Evolutionary conservation across 2,797 vertebrate species (phyloP).

Genomic region (Danionella dracula): DNA sequence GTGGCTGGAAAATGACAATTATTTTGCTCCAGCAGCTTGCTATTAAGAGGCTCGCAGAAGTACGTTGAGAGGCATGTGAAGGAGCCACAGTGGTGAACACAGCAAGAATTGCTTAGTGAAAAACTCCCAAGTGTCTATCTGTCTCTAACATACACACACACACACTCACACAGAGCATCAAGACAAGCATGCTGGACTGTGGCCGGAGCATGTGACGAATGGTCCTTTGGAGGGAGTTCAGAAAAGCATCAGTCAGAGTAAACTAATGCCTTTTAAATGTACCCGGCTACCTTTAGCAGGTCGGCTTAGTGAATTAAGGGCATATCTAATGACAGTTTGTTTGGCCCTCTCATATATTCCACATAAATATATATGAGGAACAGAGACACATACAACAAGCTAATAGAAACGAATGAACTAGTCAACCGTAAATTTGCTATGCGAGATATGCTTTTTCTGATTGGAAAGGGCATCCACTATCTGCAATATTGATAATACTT

Average conservation of each 20-base stretch:
- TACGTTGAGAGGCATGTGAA: slow-evolving; percentile 61
- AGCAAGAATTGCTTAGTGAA: slow-evolving; percentile 36
- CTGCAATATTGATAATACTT: slow-evolving; percentile 99
- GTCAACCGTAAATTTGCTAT: slow-evolving; percentile 98
- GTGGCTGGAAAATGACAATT: slow-evolving; percentile 83
- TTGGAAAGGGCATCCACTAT: slow-evolving; percentile 99
- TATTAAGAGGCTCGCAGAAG: slow-evolving; percentile 73
- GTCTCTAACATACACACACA: slow-evolving; percentile 35
- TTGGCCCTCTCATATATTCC: slow-evolving; percentile 80
- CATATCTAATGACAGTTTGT: slow-evolving; percentile 76
- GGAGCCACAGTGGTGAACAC: slow-evolving; percentile 44
- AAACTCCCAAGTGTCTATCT: slow-evolving; percentile 31
- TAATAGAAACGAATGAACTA: slow-evolving; percentile 99
- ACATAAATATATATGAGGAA: slow-evolving; percentile 77
- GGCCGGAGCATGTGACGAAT: slow-evolving; percentile 57
- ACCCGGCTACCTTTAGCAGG: slow-evolving; percentile 63
- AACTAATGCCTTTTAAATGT: slow-evolving; percentile 74
- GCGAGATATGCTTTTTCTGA: slow-evolving; percentile 98
- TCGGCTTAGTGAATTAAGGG: slow-evolving; percentile 66
- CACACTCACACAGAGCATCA: slow-evolving; percentile 24
- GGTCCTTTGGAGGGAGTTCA: slow-evolving; percentile 57
- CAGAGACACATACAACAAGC: slow-evolving; percentile 86
- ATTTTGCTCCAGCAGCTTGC: slow-evolving; percentile 78
- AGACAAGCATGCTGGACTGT: slow-evolving; percentile 54
- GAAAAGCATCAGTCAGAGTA: slow-evolving; percentile 65